Percentiles rank a stretch among this genome's conserved stretches.
Evolutionary conservation across 2,888 invertebrate genomes (phyloP).

Genomic region (Bombyx huttoni): DNA sequence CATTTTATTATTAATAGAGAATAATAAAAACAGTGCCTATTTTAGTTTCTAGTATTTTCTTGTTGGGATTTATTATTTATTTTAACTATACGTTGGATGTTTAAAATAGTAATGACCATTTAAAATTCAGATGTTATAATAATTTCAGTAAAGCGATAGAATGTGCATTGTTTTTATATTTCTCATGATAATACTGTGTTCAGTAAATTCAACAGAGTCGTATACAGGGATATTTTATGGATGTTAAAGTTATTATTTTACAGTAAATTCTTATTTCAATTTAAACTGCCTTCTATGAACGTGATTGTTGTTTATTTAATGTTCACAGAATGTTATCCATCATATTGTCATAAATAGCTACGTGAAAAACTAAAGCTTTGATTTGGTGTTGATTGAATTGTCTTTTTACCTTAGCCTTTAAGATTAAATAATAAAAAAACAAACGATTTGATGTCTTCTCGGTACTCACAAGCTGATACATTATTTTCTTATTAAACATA

Average conservation of each 20-base stretch:
- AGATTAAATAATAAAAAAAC: conserved; percentile 25
- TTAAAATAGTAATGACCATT: too few relatives aligned
- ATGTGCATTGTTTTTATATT: conserved; percentile 38
- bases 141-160: conserved; percentile 4
- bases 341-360: not conserved
- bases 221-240: conserved; percentile 70
- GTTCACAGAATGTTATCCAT: not conserved
- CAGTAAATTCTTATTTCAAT: conserved; percentile 6
- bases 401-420: conserved; percentile 49
- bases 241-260: conserved; percentile 43
- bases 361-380: conserved; percentile 53
- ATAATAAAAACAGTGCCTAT: not conserved
- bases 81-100: too few relatives aligned
- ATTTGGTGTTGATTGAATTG: conserved; percentile 62
- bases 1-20: conserved; percentile 12
- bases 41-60: not conserved
- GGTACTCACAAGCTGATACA: conserved; percentile 34
- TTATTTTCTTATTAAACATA: not conserved
- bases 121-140: too few relatives aligned
- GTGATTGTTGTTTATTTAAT: not conserved
- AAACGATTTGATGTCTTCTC: conserved; percentile 34
- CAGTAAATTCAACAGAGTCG: conserved; percentile 66
- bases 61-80: too few relatives aligned
- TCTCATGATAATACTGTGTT: conserved; percentile 50
- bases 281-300: not conserved